Evolutionary conservation across 2,888 invertebrate species (phyloP), one percentile per base, ranked within the genome.

Genomic region (Phytoseiulus persimilis): DNA sequence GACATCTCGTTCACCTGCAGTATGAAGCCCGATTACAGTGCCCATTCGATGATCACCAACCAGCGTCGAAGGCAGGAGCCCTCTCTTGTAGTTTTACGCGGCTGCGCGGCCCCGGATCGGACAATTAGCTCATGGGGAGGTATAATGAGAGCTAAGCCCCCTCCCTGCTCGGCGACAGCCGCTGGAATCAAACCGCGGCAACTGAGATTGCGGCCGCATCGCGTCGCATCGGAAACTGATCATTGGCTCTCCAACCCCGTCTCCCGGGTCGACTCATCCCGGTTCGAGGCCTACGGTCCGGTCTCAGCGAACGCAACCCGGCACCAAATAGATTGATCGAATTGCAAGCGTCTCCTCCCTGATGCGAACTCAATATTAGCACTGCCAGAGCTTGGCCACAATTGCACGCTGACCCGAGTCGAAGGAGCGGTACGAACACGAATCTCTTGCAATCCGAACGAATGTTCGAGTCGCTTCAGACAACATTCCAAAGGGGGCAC

Each of bases 1-100:
- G 91, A 91, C n/a, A 90, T 90, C 89, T 92, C 92, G 89, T 92
- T 92, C 32, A 92, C 91, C 91, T 91, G 46, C 0, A 83, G 83
- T 89, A 65, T 31, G 31, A 83, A 28, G 5, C 2, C 9, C 39
- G 5, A 39, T 39, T 39, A 9, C 5, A 9, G 39, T 6, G 9
- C 39, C 3, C 9, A 9, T 39, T 39, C 39, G 39, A 39, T 39
- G 39, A 39, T 39, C 39, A 39, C 5, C 39, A 9, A 39, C 3
- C 39, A 9, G 39, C 39, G 5, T 6, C 3, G 39, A 3, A 9
- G 39, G 5, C 5, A 9, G 9, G 9, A 39, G 39, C 5, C 39
- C 9, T 39, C 39, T 39, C 39, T 6, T 39, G 39, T 39, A 39
- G 9, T 9, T 39, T 39, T 3, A 39, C 5, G 9, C 3, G 39